Base-by-base conservation (phyloP, 2,888 invertebrate species). In the Dolichomitus sp. region DNA sequence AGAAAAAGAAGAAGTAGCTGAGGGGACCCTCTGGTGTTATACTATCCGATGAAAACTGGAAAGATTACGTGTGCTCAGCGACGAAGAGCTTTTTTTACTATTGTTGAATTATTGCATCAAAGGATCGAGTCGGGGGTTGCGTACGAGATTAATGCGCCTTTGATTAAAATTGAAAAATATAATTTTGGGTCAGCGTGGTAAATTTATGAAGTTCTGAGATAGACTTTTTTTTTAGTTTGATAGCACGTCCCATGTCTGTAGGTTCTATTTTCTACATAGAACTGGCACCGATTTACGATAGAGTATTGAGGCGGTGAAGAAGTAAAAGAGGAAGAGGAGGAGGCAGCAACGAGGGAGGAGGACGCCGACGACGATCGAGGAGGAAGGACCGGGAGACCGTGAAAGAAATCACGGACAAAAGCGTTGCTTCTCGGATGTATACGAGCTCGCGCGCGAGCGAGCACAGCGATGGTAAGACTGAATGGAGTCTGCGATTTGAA, bases 401-500 rank as follows among this genome's bases (percentile, higher is more conserved):
- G 85, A 85, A 83, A 86, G 83, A 83, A 84, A 84, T 84, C 82
- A 75, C 82, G 82, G 69, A 85, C 83, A 86, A 83, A 76, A 82
- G 72, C 74, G 59, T 68, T 77, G 61, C 83, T 80, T 81, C 83
- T 77, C 81, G 78, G 81, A 76, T 78, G 80, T 84, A 78, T 76
- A 80, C 42, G 68, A 65, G 61, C 59, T 83, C 74, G 78, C 48
- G 61, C 76, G 69, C 79, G 65, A 59, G 69, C 68, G 77, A 65
- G 65, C 61, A 42, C 76, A 17, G 69, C 45, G n/a, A 69, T 45
- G 57, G 66, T n/a, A 70, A 79, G 84, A 84, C 85, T 93, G 92
- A 93, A 93, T 93, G 92, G 93, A 92, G 92, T 93, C 92, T 92
- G 91, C 89, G 87, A 89, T 91, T 92, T 92, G 91, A 93, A 92